A percentile compares a stretch with the other conserved stretches of the same genome.
phyloP scores from a whole-genome alignment of 2,888 invertebrate species.

The Cinara cedri region DNA sequence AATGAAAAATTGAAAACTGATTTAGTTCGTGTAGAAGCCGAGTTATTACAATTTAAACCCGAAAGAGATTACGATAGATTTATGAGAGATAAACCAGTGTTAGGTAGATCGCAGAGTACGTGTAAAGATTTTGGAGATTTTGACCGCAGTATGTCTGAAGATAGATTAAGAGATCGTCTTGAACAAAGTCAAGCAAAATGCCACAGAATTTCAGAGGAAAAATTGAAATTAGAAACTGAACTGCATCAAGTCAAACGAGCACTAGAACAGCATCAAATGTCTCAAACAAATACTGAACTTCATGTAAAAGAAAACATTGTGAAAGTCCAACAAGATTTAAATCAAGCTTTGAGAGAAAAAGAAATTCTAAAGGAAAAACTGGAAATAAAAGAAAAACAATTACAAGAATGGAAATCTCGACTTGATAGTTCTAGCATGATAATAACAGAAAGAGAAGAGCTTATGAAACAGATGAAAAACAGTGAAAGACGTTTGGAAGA shows the following conservation, averaged over 20 bases:
- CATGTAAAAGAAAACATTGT: conserved; percentile 75
- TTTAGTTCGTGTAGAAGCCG: conserved; percentile 52
- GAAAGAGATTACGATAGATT: conserved; percentile 54
- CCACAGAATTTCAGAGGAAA: conserved; percentile 67
- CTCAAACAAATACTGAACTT: conserved; percentile 71
- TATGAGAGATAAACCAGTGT: conserved; percentile 49
- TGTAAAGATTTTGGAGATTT: conserved; percentile 52
- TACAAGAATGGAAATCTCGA: conserved; percentile 49
- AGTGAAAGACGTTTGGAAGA: conserved; percentile 66
- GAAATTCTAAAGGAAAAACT: conserved; percentile 77
- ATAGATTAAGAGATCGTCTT: conserved; percentile 62
- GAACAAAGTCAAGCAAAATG: conserved; percentile 69
- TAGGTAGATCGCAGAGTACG: conserved; percentile 47
- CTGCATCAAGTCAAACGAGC: conserved; percentile 71
- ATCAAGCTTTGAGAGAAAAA: conserved; percentile 74
- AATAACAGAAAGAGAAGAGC: conserved; percentile 43
- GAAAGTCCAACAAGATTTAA: conserved; percentile 76
- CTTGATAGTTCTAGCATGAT: conserved; percentile 46
- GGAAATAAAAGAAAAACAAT: conserved; percentile 58
- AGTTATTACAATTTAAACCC: conserved; percentile 49
- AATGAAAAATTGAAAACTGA: conserved; percentile 74
- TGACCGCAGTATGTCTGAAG: conserved; percentile 38
- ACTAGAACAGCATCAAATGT: conserved; percentile 70
- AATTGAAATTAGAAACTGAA: conserved; percentile 75
- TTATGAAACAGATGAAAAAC: conserved; percentile 58